Percentiles rank a stretch among this genome's conserved stretches.
Evolutionary conservation across 2,113 vertebrate genomes (phyloP).

Genomic region (Aplodontia rufa): DNA sequence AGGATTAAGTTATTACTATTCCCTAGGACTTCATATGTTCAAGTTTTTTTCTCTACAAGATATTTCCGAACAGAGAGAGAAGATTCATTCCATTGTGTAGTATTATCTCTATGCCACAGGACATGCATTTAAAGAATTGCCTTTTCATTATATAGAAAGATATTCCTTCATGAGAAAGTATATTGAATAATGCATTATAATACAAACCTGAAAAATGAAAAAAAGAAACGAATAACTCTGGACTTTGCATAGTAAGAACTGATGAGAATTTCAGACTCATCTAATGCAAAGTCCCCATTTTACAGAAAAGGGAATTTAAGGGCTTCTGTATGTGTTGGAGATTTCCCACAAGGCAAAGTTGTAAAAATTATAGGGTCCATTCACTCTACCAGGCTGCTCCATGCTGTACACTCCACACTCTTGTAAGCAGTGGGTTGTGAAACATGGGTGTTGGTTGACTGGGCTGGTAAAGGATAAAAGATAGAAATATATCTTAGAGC

Average conservation of each 20-base stretch:
- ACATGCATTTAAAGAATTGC: background rate
- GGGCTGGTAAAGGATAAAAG: background rate
- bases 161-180: background rate
- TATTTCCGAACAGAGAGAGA: background rate
- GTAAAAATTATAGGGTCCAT: background rate
- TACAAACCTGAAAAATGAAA: background rate
- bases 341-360: background rate
- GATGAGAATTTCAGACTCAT: background rate
- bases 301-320: background rate
- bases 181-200: background rate
- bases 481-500: background rate
- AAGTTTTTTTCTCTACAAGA: background rate
- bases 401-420: background rate
- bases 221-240: background rate
- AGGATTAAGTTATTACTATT: background rate
- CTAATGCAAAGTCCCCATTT: background rate
- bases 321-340: background rate
- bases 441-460: background rate
- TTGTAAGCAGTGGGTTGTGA: background rate
- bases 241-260: background rate
- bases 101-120: background rate
- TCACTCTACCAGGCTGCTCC: background rate
- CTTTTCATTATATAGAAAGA: background rate
- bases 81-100: background rate
- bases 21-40: background rate